Conservation (phyloP, 1,140 invertebrate species). For the Drosophila nebulosa region DNA sequence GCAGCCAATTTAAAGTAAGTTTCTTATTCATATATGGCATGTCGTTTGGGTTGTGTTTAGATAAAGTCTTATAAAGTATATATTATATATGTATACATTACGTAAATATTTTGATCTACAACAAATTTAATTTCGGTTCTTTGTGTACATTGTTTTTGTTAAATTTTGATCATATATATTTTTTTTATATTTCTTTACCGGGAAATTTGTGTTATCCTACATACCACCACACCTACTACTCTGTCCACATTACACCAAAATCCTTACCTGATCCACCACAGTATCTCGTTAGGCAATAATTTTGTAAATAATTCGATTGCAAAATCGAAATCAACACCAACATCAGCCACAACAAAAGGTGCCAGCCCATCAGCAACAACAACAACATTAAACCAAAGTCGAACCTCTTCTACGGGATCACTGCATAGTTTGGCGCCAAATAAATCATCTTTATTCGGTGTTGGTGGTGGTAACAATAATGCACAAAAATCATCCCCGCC, state of each 20-base stretch:
- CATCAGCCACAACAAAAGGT: slow-evolving; percentile 34
- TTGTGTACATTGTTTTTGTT: slow-evolving; percentile 38
- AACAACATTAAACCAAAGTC: slow-evolving; percentile 33
- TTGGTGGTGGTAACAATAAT: slow-evolving; percentile 29
- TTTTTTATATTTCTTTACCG: slow-evolving; percentile 66
- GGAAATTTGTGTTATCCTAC: slow-evolving; percentile 45
- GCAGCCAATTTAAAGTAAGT: slow-evolving; percentile 78
- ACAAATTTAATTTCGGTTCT: slow-evolving; percentile 18
- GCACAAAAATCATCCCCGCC: slow-evolving; percentile 28
- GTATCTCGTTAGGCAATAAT: slow-evolving; percentile 79
- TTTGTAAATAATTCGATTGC: slow-evolving; percentile 79
- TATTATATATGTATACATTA: slow-evolving; percentile 9
- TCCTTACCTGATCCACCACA: slow-evolving; percentile 36
- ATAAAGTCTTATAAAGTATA: slow-evolving; percentile 2
- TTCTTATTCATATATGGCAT: background rate
- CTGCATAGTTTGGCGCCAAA: slow-evolving; percentile 66
- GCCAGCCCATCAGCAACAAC: slow-evolving; percentile 12
- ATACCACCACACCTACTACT: slow-evolving; percentile 9
- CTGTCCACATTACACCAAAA: background rate
- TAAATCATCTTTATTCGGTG: slow-evolving; percentile 73
- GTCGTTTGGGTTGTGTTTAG: background rate
- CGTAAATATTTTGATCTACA: background rate
- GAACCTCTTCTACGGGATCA: slow-evolving; percentile 46
- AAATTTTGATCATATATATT: slow-evolving; percentile 38
- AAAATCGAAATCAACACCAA: slow-evolving; percentile 34